phyloP scores from a whole-genome alignment of 1,140 invertebrate species.

The Eufriesea mexicana region DNA sequence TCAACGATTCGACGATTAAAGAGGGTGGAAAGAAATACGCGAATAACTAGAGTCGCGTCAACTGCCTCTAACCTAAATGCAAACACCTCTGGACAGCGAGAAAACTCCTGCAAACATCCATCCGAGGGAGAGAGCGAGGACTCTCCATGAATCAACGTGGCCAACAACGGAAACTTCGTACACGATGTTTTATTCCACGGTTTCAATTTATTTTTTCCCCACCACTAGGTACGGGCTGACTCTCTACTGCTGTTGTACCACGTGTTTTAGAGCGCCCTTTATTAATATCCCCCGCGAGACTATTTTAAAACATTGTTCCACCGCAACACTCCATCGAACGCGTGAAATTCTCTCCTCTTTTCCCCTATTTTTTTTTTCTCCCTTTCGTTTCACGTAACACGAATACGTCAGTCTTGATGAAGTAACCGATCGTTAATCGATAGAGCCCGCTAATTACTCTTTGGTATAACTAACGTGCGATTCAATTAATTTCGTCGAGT shows the following conservation, averaged over 20 bases:
- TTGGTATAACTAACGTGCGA: too few relatives aligned
- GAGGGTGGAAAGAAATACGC: rapidly evolving
- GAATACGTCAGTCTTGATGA: neutral
- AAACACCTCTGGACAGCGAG: neutral
- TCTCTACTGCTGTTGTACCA: neutral
- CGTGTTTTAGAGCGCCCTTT: neutral
- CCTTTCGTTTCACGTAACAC: rapidly evolving
- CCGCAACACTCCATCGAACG: neutral
- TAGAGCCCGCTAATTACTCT: neutral
- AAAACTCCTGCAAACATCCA: neutral
- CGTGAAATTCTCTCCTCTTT: neutral
- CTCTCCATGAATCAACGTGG: constrained; percentile 12
- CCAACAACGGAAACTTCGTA: neutral
- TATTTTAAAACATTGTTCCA: neutral
- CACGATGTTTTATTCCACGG: constrained; percentile 2
- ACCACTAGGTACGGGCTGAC: too few relatives aligned
- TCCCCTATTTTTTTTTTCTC: neutral
- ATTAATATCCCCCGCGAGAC: neutral
- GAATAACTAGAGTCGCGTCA: neutral
- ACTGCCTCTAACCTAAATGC: neutral
- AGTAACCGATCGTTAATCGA: neutral
- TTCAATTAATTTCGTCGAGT: too few relatives aligned
- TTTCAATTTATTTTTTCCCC: constrained; percentile 9
- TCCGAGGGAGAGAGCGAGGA: neutral
- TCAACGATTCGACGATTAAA: neutral